Conservation (phyloP, 92 coral and sea anemone genomes). For the Zoanthus sociatus region DNA sequence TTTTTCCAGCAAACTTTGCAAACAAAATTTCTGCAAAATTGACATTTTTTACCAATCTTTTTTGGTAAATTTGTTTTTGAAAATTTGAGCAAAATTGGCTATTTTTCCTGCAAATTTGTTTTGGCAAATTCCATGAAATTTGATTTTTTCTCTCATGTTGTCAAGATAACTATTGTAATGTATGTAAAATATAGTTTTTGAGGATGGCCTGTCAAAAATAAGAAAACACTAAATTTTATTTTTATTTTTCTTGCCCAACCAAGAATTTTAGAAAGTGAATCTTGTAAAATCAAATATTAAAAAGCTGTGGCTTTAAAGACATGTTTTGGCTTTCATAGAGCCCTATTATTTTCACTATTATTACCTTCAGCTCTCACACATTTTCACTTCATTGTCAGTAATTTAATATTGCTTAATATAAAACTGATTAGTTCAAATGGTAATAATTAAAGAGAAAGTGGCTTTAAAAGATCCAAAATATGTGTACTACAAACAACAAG, state of each 20-base stretch:
- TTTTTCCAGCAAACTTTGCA: no score
- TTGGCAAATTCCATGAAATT: not conserved
- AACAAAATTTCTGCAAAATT: no score
- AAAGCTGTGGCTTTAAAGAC: conserved; percentile 5
- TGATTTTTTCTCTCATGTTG: conserved; percentile 2
- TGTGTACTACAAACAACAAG: no score
- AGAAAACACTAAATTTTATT: not conserved
- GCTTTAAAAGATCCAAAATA: no score
- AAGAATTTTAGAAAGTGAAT: conserved; percentile 1
- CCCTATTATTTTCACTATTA: not conserved
- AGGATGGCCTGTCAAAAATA: not conserved
- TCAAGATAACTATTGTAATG: not conserved
- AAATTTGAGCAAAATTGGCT: not conserved
- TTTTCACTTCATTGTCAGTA: conserved; percentile 6
- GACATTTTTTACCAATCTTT: no score
- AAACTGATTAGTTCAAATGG: no score
- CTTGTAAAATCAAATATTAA: not conserved
- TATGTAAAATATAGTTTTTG: not conserved
- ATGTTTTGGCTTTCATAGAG: not conserved
- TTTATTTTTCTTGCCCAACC: conserved; percentile 5
- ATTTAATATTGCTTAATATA: not conserved
- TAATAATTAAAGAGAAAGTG: no score
- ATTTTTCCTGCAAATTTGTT: no score
- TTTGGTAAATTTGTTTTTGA: not conserved
- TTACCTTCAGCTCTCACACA: conserved; percentile 1